A percentile compares a stretch with the other conserved stretches of the same genome.
Conservation (phyloP, 2,888 invertebrate species). For the Lasioglossum malachurum region DNA sequence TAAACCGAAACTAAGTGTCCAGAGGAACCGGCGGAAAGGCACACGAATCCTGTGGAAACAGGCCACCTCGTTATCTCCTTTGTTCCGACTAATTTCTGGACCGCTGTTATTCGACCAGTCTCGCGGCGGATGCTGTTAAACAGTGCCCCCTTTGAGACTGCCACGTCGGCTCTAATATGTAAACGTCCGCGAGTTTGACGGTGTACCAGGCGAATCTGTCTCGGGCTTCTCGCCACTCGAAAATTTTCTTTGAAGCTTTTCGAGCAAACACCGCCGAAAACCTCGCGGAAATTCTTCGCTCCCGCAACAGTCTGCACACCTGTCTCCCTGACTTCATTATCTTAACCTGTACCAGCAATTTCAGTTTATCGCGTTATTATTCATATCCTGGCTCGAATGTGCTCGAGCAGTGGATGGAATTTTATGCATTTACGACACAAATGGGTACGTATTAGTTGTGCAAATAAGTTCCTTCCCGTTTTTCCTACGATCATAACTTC, state of each 20-base stretch:
- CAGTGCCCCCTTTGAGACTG: conserved; percentile 16
- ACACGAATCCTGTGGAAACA: conserved; percentile 49
- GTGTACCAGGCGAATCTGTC: background rate
- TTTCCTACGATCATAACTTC: no score
- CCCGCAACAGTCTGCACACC: background rate
- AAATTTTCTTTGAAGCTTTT: background rate
- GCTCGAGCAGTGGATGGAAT: no score
- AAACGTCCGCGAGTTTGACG: conserved; percentile 14
- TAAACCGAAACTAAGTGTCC: conserved; percentile 63
- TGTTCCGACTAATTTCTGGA: conserved; percentile 51
- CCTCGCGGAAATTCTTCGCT: background rate
- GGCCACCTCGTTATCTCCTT: conserved; percentile 57
- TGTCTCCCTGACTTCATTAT: background rate
- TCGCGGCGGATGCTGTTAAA: conserved; percentile 32
- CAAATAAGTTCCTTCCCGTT: no score
- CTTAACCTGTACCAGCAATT: background rate
- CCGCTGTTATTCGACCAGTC: conserved; percentile 45
- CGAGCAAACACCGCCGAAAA: background rate
- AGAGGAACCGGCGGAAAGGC: conserved; percentile 44
- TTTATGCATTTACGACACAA: no score
- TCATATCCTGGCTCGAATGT: background rate
- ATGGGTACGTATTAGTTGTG: no score
- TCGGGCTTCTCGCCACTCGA: background rate
- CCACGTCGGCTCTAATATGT: conserved; percentile 18
- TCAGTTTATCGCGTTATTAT: background rate